phyloP scores from a whole-genome alignment of 2,888 invertebrate species.

The Rhogogaster chlorosoma region DNA sequence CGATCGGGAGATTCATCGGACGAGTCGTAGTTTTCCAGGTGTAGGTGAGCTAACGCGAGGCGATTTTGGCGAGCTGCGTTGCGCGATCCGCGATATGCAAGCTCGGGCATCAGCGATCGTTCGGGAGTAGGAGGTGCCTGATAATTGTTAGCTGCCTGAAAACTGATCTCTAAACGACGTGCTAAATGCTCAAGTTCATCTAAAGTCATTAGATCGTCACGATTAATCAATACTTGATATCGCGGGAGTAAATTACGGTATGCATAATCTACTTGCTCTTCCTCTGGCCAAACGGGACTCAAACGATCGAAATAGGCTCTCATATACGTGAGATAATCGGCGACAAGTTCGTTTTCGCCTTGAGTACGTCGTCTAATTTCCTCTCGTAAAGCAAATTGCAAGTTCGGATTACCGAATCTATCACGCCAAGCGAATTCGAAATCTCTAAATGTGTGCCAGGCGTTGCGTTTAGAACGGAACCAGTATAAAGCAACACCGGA shows the following conservation, averaged over 20 bases:
- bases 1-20: neutral
- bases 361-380: neutral
- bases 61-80: neutral
- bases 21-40: neutral
- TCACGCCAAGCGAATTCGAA: neutral
- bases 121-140: neutral
- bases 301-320: neutral
- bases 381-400: neutral
- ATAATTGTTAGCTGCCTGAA: neutral
- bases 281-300: neutral
- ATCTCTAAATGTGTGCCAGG: neutral
- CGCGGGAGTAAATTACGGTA: conserved; percentile 18
- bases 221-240: conserved; percentile 10
- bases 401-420: neutral
- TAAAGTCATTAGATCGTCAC: neutral
- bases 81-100: neutral
- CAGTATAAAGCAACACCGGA: neutral
- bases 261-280: conserved; percentile 10
- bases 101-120: neutral
- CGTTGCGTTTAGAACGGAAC: neutral
- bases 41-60: neutral
- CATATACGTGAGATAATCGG: too few species aligned
- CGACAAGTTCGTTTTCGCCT: too few species aligned
- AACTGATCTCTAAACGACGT: neutral
- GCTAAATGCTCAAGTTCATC: neutral